A percentile compares a stretch with the other conserved stretches of the same genome.
These are phyloP conservation scores for Procavia capensis DNA, from an alignment of 2,113 vertebrate genomes.

Conservation along the genomic window DNA sequence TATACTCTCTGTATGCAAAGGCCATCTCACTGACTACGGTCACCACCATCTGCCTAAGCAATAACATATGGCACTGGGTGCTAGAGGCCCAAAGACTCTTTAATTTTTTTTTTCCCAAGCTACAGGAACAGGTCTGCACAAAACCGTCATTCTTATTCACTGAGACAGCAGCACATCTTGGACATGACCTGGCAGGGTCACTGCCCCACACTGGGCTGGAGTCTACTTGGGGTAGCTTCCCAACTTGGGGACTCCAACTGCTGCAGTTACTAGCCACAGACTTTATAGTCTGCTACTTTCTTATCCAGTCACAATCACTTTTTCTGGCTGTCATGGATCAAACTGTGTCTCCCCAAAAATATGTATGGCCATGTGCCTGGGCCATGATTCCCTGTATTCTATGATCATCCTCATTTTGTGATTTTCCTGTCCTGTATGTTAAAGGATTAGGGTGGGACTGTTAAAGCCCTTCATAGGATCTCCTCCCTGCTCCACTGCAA, in stretches of 20 bases:
- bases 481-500: too few relatives aligned
- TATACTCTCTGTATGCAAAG: background rate
- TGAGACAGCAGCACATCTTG: background rate
- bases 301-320: background rate
- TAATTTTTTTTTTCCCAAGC: background rate
- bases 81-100: background rate
- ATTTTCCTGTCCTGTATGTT: too few relatives aligned
- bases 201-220: background rate
- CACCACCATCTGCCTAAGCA: background rate
- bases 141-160: background rate
- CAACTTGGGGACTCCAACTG: background rate
- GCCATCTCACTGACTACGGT: background rate
- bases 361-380: too few relatives aligned
- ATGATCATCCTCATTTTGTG: too few relatives aligned
- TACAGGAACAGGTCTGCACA: background rate
- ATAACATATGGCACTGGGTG: fast-evolving
- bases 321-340: too few relatives aligned
- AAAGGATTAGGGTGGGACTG: too few relatives aligned
- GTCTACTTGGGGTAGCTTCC: background rate
- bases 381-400: too few relatives aligned
- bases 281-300: background rate
- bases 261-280: background rate
- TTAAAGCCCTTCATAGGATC: too few relatives aligned
- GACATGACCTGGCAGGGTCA: background rate
- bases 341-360: too few relatives aligned